Evolutionary conservation across 2,888 invertebrate species (phyloP), one percentile per base, ranked within the genome.

Genomic region (Steinernema scapterisci): DNA sequence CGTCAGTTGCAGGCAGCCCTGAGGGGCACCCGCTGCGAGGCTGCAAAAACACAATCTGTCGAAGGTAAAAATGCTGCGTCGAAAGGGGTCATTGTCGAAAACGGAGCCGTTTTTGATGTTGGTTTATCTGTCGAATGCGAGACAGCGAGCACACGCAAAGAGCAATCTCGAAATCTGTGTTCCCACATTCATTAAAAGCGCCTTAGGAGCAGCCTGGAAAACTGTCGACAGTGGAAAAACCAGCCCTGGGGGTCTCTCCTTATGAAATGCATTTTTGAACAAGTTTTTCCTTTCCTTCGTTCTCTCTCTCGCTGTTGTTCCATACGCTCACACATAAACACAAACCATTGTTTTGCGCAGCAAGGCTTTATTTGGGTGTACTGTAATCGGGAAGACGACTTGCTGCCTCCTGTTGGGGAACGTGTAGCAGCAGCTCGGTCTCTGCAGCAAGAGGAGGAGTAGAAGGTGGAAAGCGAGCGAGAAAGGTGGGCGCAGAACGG

Each of bases 261-360:
- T 63, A 63, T 63, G 63, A 63, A 63, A 63, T 63, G 63, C 38
- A 63, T 63, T 63, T 63, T 63, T 63, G 31, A 63, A 63, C 63
- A 63, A 63, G 63, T 63, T 63, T 63, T 63, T 63, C 31, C 63
- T 63, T 63, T 63, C 63, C 27, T 63, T 63, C 63, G 63, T 27
- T 63, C 63, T 63, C 63, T 38, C 63, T 38, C 38, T 38, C 38
- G 38, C 38, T 38, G 38, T 27, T 63, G 63, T 38, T 63, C 63
- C 63, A 27, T 31, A 63, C 63, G 63, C 63, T 63, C 63, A 31
- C 63, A 63, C 63, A 63, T 63, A 63, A 63, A 63, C 63, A 63
- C 63, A 63, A 63, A 63, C 63, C 63, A 63, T 63, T 63, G 63
- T 63, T 63, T 63, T 63, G 63, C 63, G 7, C 63, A 48, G 16